Evolutionary conservation across 2,797 vertebrate species (phyloP), one percentile per base, ranked within the genome.

Genomic region (Falco naumanni): DNA sequence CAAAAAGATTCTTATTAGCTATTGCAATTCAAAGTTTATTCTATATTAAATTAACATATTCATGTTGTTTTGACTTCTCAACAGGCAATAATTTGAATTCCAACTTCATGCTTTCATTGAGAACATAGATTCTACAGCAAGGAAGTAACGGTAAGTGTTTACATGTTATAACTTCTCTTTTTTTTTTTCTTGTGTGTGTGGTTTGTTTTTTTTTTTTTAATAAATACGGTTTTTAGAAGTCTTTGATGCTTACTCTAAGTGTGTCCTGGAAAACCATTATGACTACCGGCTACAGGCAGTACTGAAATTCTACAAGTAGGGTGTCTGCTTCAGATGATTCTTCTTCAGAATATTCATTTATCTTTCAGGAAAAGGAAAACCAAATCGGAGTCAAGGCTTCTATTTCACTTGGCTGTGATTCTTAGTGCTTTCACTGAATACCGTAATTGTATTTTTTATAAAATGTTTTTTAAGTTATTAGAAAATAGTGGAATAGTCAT

Each of bases 71-170:
- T 96, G 77, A 79, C 51, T 97, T 97, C 91, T 97, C 97, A 93
- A 98, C 96, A 98, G 98, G 93, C 85, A 94, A 61, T 94, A 96
- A 95, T 89, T 96, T 6, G 3, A 90, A 53, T 25, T 84, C 18
- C 28, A n/a, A 20, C 95, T 97, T 96, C 83, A 70, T 84, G 70
- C 17, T 88, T 83, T 76, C 24, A 5, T 59, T 59, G 86, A 89
- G 91, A 94, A 92, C 85, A 11, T 57, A 84, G 87, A 95, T 82
- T 92, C 90, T 89, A 45, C 94, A 87, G 31, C 60, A 87, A 76
- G 51, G 26, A 97, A 97, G 25, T 84, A 97, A 95, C 81, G 85
- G 98, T 98, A 97, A 98, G 98, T 98, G 43, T 61, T 97, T 89
- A 37, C 37, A 26, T 74, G n/a, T 81, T 75, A n/a, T 31, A 77